These are phyloP conservation scores for Bradypus variegatus DNA, from an alignment of 2,797 vertebrate genomes.

Conservation along the genomic window DNA sequence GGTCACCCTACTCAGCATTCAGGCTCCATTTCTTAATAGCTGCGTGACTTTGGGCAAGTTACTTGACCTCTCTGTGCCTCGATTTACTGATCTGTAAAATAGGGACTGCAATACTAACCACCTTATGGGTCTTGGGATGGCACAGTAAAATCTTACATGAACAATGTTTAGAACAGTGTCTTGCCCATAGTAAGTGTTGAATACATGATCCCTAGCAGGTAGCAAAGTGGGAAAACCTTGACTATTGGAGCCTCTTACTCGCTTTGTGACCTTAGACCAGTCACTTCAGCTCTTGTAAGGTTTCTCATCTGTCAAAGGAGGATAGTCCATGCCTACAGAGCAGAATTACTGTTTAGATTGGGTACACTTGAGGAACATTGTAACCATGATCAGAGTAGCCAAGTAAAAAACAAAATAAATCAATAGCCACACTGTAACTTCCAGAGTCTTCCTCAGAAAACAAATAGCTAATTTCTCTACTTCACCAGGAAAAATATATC, in stretches of 20 bases:
- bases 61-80: background rate
- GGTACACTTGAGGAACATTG: background rate
- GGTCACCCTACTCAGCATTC: background rate
- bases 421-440: background rate
- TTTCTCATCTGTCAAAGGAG: background rate
- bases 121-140: background rate
- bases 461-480: background rate
- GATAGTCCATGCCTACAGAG: background rate
- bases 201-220: rapidly evolving
- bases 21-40: background rate
- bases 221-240: background rate
- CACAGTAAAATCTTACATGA: background rate
- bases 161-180: no score
- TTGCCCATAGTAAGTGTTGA: rapidly evolving
- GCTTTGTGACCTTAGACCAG: background rate
- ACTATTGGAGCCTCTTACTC: background rate
- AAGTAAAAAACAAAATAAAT: background rate
- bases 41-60: background rate
- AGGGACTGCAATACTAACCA: background rate
- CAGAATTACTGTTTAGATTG: background rate
- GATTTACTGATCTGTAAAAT: background rate
- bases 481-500: background rate
- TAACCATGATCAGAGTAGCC: background rate
- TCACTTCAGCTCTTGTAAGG: background rate
- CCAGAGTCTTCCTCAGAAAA: background rate